phyloP scores from a whole-genome alignment of 2,113 vertebrate genomes.

The Uria aalge region DNA sequence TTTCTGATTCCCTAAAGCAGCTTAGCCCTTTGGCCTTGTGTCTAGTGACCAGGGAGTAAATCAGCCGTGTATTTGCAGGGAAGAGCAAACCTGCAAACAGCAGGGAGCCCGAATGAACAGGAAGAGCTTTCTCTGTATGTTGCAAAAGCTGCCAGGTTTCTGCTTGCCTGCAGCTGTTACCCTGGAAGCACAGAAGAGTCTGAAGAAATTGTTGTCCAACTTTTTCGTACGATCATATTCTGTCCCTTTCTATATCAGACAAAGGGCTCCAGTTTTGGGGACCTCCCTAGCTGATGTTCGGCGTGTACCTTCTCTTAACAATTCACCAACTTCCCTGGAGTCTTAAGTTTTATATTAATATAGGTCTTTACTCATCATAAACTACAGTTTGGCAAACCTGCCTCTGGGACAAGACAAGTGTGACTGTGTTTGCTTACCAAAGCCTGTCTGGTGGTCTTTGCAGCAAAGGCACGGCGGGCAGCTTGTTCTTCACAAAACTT shows the following conservation, averaged over 20 bases:
- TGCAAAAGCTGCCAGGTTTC: background rate
- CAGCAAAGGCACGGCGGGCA: conserved; percentile 14
- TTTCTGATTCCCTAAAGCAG: background rate
- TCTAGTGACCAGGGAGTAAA: background rate
- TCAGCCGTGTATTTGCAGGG: background rate
- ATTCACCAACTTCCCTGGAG: background rate
- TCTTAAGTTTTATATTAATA: background rate
- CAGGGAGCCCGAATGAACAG: background rate
- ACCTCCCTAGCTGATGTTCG: background rate
- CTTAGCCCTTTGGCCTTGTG: background rate
- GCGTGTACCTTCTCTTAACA: background rate
- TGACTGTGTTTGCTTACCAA: conserved; percentile 33
- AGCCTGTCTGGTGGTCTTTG: background rate
- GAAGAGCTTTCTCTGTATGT: background rate
- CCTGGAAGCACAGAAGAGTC: background rate
- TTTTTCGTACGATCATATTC: background rate
- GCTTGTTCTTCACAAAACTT: conserved; percentile 62
- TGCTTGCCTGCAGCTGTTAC: background rate
- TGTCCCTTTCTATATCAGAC: background rate
- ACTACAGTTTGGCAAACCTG: background rate
- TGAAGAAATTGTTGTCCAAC: background rate
- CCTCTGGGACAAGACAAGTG: background rate
- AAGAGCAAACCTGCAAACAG: background rate
- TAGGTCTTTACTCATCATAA: background rate
- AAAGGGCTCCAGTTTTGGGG: background rate